Conservation (phyloP, 2,113 vertebrate species). For the Poecilia latipinna region DNA sequence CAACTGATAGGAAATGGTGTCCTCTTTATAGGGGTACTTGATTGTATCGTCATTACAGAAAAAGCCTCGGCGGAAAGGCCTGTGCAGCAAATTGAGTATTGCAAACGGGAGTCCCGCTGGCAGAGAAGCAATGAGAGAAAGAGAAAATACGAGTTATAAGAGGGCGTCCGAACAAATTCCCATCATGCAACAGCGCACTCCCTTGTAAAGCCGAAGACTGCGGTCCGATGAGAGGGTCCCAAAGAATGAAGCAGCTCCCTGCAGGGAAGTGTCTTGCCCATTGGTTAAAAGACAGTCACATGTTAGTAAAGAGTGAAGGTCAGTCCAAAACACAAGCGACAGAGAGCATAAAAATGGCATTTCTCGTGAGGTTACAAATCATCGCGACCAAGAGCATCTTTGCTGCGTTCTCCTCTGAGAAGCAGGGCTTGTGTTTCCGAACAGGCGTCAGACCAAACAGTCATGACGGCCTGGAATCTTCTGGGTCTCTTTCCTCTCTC, state of each 20-base stretch:
- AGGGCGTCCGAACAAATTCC: background rate
- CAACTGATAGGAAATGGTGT: conserved; percentile 97
- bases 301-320: background rate
- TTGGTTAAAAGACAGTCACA: conserved; percentile 21
- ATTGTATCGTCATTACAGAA: conserved; percentile 99
- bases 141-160: conserved; percentile 69
- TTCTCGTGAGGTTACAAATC: conserved; percentile 9
- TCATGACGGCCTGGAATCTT: background rate
- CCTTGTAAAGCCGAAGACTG: conserved; percentile 6
- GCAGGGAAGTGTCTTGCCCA: background rate
- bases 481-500: background rate
- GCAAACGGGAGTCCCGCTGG: conserved; percentile 96
- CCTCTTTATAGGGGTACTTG: conserved; percentile 94
- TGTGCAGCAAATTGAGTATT: conserved; percentile 89
- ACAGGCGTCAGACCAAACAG: background rate
- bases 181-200: conserved; percentile 39
- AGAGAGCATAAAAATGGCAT: conserved; percentile 7
- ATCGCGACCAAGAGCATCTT: background rate
- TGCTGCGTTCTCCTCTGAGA: background rate
- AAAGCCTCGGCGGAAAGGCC: conserved; percentile 92
- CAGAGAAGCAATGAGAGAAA: conserved; percentile 87
- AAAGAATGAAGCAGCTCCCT: background rate
- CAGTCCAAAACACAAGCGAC: conserved; percentile 1
- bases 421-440: background rate
- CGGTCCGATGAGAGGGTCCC: background rate